Conservation (phyloP, 2,888 invertebrate genomes). For the Lobophora halterata region DNA sequence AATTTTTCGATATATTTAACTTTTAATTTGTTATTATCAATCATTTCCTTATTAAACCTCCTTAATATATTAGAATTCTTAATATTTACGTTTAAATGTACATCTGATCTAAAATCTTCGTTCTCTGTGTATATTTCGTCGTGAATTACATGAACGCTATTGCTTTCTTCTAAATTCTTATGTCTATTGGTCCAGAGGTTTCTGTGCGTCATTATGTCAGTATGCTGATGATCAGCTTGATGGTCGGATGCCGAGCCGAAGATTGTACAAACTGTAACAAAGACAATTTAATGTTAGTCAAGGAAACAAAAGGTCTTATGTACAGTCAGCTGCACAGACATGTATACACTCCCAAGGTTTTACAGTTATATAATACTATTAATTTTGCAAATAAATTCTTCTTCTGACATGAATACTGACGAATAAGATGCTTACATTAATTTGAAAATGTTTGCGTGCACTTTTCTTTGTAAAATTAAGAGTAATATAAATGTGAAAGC, state of each 20-base stretch:
- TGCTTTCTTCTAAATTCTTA: slow-evolving; percentile 24
- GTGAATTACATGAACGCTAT: slow-evolving; percentile 18
- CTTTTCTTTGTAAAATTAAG: too few species aligned
- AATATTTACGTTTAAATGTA: slow-evolving; percentile 36
- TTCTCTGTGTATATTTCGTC: slow-evolving; percentile 27
- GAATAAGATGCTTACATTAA: too few species aligned
- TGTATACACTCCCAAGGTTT: too few species aligned
- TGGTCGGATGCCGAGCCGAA: slow-evolving; percentile 47
- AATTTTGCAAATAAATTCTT: too few species aligned
- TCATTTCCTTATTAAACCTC: slow-evolving; percentile 30
- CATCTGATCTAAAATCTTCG: slow-evolving; percentile 34
- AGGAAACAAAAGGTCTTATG: too few species aligned
- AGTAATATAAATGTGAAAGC: too few species aligned
- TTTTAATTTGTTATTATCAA: too few species aligned
- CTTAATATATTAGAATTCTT: slow-evolving; percentile 25
- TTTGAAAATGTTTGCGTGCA: too few species aligned
- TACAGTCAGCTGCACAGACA: too few species aligned
- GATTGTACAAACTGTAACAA: slow-evolving; percentile 65
- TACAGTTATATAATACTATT: too few species aligned
- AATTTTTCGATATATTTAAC: too few species aligned
- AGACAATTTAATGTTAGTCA: slow-evolving; percentile 7
- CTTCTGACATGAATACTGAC: too few species aligned
- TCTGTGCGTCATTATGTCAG: slow-evolving; percentile 29
- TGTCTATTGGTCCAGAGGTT: slow-evolving; percentile 40
- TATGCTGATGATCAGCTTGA: slow-evolving; percentile 59